Evolutionary conservation across 2,113 vertebrate species (phyloP).

Genomic region (Phalacrocorax brasilianus): DNA sequence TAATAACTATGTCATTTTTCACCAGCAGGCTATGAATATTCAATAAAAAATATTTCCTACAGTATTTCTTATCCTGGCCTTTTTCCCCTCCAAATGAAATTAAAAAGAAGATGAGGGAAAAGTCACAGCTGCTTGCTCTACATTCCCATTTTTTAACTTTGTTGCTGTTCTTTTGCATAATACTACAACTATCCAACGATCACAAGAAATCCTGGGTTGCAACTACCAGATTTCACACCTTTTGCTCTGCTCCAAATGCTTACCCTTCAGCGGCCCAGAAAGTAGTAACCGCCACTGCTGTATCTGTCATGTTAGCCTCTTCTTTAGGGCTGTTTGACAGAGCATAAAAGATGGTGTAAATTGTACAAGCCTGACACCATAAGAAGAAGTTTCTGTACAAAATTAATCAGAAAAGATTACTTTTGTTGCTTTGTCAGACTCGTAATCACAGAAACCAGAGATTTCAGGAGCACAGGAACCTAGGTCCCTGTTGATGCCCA

Average conservation of each 20-base stretch:
- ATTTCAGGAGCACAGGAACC: background rate
- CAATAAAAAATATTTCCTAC: background rate
- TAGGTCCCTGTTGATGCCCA: background rate
- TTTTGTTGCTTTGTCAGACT: background rate
- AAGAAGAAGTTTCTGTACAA: background rate
- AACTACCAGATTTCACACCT: background rate
- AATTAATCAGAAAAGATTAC: background rate
- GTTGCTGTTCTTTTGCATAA: background rate
- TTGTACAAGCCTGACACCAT: background rate
- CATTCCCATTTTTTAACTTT: background rate
- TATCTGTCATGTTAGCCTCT: background rate
- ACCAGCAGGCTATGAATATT: slow-evolving; percentile 8
- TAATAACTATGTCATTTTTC: background rate
- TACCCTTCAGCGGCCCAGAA: background rate
- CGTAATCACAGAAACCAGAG: background rate
- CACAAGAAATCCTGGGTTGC: background rate
- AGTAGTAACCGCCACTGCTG: background rate
- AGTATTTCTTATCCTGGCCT: background rate
- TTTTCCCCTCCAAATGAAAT: background rate
- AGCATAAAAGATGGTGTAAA: background rate
- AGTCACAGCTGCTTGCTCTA: background rate
- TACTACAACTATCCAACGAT: background rate
- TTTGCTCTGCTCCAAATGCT: background rate
- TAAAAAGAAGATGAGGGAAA: background rate
- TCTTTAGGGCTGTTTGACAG: background rate